Base-by-base conservation (phyloP, 2,113 vertebrate genomes). In the Garra rufa region DNA sequence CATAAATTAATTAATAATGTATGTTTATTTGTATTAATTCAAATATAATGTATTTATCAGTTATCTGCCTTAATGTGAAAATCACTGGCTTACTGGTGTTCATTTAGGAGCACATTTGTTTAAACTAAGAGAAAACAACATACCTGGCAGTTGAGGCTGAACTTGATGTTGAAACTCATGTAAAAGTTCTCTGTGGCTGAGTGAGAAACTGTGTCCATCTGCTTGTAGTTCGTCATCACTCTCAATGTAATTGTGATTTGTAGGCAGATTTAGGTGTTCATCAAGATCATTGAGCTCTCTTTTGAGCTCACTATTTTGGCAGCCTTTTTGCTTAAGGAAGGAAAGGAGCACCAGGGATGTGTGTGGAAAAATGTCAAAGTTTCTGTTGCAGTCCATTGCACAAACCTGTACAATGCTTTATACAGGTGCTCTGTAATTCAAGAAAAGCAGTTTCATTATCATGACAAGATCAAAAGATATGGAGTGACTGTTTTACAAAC, bases 321-420 rank as follows among this genome's bases (percentile, higher is more conserved):
- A 71, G 80, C 87, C 87, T 1, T 88, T 57, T 21, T 94, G 85
- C 30, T 93, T 48, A 8, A 92, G 90, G 81, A 95, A 95, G 26
- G 87, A 59, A 4, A 94, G 63, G 7, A 93, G 15, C 21, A 95
- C 73, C 67, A 91, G 76, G 7, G 90, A 59, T 1, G 78, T 24
- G 59, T 81, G 14, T 17, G 50, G n/a, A 28, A n/a, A 3, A 13
- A 2, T 30, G 3, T 44, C 11, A 15, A 67, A 19, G n/a, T 65
- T 59, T 44, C 17, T 41, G 26, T n/a, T 41, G 13, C 5, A 7
- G 17, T 89, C 91, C 93, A 93, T 93, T 17, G 34, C 57, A 9
- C 71, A 34, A 44, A 44, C 38, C 21, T 0, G 10, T 71, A 19
- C 21, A 24, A 15, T 15, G 15, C 14, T 9, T 59, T 17, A 30